Evolutionary conservation across 2,113 vertebrate species (phyloP).

Genomic region (Etheostoma spectabile): DNA sequence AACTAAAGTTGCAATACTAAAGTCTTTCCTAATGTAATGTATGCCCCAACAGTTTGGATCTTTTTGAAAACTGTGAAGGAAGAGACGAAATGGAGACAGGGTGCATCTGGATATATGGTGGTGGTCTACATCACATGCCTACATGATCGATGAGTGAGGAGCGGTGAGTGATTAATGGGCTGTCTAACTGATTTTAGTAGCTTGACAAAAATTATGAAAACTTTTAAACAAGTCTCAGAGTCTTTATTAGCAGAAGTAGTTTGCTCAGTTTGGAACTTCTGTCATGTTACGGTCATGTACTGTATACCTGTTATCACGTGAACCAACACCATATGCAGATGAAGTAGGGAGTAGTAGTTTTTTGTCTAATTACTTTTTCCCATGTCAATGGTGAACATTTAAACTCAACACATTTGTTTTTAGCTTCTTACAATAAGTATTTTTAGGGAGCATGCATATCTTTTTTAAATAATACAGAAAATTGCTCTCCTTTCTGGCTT

Average conservation of each 20-base stretch:
- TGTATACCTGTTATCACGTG: neutral
- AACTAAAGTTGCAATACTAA: neutral
- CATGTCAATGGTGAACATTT: neutral
- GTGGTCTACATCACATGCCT: neutral
- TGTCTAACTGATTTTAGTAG: neutral
- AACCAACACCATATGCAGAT: neutral
- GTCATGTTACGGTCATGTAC: neutral
- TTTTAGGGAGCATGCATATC: neutral
- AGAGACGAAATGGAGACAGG: neutral
- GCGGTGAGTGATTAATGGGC: neutral
- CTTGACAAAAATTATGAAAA: neutral
- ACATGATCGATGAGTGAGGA: neutral
- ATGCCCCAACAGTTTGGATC: neutral
- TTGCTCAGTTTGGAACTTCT: neutral
- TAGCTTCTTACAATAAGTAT: no score
- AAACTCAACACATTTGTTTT: neutral
- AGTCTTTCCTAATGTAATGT: neutral
- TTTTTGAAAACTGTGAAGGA: neutral
- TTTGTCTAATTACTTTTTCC: neutral
- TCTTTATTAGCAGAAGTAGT: neutral
- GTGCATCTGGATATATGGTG: neutral
- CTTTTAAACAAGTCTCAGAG: neutral
- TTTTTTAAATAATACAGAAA: slow-evolving; percentile 4
- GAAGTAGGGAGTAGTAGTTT: neutral
- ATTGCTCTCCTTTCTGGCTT: no score